A percentile compares a stretch with the other conserved stretches of the same genome.
These are phyloP conservation scores for Nomada goodeniana DNA, from an alignment of 2,888 invertebrate species.

Conservation along the genomic window DNA sequence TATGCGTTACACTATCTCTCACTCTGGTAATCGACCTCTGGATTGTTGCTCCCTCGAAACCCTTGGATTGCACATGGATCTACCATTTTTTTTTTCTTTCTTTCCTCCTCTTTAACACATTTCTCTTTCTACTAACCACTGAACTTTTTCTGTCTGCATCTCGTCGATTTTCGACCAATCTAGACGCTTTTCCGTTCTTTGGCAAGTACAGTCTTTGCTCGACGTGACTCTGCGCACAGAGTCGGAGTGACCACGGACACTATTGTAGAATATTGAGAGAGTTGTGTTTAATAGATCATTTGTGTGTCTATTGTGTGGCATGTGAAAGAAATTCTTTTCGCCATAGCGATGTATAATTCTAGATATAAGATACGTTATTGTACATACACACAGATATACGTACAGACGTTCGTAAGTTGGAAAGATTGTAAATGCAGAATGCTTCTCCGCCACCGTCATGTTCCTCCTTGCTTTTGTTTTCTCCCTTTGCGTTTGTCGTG, in stretches of 20 bases:
- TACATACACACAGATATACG: background rate
- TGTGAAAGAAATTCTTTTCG: conserved; percentile 23
- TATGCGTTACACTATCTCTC: conserved; percentile 22
- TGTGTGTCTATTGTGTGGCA: conserved; percentile 32
- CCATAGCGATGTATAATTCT: conserved; percentile 4
- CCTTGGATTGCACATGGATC: background rate
- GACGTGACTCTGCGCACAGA: background rate
- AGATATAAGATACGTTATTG: conserved; percentile 20
- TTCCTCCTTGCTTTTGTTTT: background rate
- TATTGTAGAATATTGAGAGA: background rate
- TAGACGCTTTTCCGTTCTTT: conserved; percentile 37
- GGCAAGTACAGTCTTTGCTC: conserved; percentile 37
- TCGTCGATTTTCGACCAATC: conserved; percentile 4
- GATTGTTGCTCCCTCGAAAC: conserved; percentile 3
- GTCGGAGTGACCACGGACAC: conserved; percentile 7
- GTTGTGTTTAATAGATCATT: conserved; percentile 12
- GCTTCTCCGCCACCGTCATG: conserved; percentile 1
- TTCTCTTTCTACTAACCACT: background rate
- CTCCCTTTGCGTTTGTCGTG: background rate
- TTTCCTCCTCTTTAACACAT: too few species aligned
- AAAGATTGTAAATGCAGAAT: conserved; percentile 17
- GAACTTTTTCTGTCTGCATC: conserved; percentile 5
- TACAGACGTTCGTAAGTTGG: conserved; percentile 21
- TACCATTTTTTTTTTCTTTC: background rate
- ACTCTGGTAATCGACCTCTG: background rate